Percentiles rank a stretch among this genome's conserved stretches.
phyloP scores from a whole-genome alignment of 2,797 vertebrate genomes.

The Sternotherus odoratus region DNA sequence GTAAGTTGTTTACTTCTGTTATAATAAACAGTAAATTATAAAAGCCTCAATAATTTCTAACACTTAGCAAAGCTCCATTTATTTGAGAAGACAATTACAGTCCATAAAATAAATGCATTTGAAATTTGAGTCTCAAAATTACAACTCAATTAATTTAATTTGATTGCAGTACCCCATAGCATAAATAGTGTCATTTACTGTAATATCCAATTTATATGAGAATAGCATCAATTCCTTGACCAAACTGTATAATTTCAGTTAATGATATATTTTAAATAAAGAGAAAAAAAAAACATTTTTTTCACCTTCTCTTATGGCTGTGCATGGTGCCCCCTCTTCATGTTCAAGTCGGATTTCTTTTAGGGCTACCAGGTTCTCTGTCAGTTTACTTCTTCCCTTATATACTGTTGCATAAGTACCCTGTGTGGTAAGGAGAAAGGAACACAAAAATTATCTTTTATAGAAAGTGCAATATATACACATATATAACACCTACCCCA shows the following conservation, averaged over 20 bases:
- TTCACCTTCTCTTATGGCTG: slow-evolving; percentile 97
- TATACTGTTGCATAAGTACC: slow-evolving; percentile 98
- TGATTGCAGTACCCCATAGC: not conserved
- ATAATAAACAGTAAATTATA: not conserved
- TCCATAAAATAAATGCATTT: not conserved
- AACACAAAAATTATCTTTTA: not conserved
- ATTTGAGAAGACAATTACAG: not conserved
- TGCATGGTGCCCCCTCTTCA: slow-evolving; percentile 97
- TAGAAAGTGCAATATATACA: not conserved
- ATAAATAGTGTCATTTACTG: not conserved
- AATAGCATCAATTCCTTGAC: not conserved
- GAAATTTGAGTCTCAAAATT: not conserved
- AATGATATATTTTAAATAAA: not conserved
- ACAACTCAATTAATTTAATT: not conserved
- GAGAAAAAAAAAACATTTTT: not conserved
- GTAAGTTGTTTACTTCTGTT: not conserved
- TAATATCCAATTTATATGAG: not conserved
- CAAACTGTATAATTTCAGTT: not conserved
- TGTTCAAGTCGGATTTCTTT: slow-evolving; percentile 98
- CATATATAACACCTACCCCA: not conserved
- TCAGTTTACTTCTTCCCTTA: slow-evolving; percentile 98
- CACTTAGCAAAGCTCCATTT: not conserved
- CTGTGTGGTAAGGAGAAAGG: slow-evolving; percentile 76
- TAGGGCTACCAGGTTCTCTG: slow-evolving; percentile 96
- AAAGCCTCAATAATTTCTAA: not conserved